These are phyloP conservation scores for Papilio elwesi DNA, from an alignment of 2,888 invertebrate species.

Conservation along the genomic window DNA sequence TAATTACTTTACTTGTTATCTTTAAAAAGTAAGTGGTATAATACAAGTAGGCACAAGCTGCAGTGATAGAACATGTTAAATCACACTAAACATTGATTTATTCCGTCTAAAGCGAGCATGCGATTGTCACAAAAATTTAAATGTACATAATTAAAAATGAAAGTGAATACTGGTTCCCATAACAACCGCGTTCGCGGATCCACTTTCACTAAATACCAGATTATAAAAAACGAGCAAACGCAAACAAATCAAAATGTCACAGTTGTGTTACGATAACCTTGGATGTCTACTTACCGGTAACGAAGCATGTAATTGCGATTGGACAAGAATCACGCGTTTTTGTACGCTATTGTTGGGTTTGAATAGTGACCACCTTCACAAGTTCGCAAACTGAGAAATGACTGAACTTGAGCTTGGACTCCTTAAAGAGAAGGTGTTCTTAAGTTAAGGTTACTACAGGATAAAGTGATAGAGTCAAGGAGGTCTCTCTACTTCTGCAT, in stretches of 20 bases:
- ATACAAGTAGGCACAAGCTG: too few relatives aligned
- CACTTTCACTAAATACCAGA: conserved; percentile 10
- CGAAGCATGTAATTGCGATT: conserved; percentile 18
- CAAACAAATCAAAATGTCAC: not conserved
- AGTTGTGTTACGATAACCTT: not conserved
- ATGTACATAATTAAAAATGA: conserved; percentile 19
- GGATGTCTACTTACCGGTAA: conserved; percentile 3
- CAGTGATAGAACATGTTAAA: not conserved
- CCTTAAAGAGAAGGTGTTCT: too few relatives aligned
- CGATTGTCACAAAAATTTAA: not conserved
- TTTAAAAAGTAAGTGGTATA: too few relatives aligned
- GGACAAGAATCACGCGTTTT: conserved; percentile 9
- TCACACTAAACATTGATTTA: not conserved
- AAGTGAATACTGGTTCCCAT: conserved; percentile 3
- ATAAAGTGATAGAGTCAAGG: too few relatives aligned
- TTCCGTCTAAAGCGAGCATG: not conserved
- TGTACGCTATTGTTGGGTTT: not conserved
- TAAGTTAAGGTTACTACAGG: too few relatives aligned
- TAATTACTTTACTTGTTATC: too few relatives aligned
- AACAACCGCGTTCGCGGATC: not conserved
- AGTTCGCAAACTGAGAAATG: not conserved
- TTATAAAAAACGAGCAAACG: conserved; percentile 6
- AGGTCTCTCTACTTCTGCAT: too few relatives aligned
- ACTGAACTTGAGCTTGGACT: too few relatives aligned
- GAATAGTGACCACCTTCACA: not conserved